Conservation (phyloP, 2,888 invertebrate species). For the Drosophila nr. fundita region DNA sequence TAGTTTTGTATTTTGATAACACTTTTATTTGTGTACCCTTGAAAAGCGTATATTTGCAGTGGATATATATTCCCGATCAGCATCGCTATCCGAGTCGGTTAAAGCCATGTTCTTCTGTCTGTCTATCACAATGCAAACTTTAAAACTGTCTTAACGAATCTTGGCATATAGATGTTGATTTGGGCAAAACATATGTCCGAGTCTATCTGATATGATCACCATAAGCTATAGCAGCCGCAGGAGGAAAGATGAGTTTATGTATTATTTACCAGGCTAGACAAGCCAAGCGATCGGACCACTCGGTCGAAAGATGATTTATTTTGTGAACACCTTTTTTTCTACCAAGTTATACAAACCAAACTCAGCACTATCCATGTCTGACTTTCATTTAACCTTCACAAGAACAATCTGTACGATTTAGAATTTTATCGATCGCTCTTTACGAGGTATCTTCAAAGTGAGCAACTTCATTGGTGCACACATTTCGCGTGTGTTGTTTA, state of each 20-base stretch:
- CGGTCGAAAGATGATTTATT: not conserved
- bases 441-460: slow-evolving; percentile 16
- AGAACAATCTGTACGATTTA: not conserved
- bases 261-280: not conserved
- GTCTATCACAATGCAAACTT: not conserved
- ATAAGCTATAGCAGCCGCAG: not conserved
- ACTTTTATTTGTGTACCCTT: not conserved
- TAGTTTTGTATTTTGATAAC: not conserved
- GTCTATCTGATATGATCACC: not conserved
- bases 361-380: not conserved
- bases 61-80: not conserved
- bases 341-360: not conserved
- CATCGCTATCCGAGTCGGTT: not conserved
- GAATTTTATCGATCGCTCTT: not conserved
- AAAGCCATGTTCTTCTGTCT: not conserved
- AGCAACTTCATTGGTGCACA: not conserved
- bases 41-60: not conserved
- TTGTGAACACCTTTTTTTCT: not conserved
- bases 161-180: not conserved
- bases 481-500: not conserved
- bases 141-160: no score
- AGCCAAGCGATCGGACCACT: not conserved
- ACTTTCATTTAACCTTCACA: not conserved
- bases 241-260: not conserved
- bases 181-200: not conserved